These are phyloP conservation scores for Labroides dimidiatus DNA, from an alignment of 2,797 vertebrate genomes.

Conservation along the genomic window DNA sequence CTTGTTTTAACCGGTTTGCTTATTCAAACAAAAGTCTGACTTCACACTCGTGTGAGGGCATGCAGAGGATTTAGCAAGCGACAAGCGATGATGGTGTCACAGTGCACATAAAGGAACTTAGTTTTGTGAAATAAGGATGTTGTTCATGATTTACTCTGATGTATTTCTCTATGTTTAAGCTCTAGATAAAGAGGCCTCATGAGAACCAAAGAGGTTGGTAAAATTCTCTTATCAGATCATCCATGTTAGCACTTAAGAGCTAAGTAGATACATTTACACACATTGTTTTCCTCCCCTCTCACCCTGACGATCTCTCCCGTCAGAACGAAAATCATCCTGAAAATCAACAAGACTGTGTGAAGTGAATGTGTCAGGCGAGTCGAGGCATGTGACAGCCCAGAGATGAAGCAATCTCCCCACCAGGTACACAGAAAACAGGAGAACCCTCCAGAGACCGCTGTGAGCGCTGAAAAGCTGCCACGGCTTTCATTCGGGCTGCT, in stretches of 20 bases:
- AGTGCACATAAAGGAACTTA: background rate
- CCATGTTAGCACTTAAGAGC: conserved; percentile 4
- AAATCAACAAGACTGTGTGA: conserved; percentile 25
- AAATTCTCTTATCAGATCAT: too few relatives aligned
- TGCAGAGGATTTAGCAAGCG: background rate
- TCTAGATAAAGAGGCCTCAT: background rate
- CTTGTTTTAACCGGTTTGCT: background rate
- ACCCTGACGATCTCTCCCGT: conserved; percentile 23
- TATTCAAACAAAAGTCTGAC: background rate
- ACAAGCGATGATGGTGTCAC: background rate
- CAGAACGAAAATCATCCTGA: conserved; percentile 24
- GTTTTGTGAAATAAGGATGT: background rate
- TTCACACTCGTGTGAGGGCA: background rate
- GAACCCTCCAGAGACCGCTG: conserved; percentile 6
- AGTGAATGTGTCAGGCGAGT: conserved; percentile 49
- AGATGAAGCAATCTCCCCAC: conserved; percentile 37
- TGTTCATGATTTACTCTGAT: too few relatives aligned
- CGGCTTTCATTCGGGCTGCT: conserved; percentile 23
- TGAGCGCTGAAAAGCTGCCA: conserved; percentile 24
- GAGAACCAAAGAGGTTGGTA: background rate
- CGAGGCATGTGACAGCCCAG: conserved; percentile 38
- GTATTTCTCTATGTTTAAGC: background rate
- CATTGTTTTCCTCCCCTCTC: conserved; percentile 17
- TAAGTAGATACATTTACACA: conserved; percentile 25
- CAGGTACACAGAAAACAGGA: conserved; percentile 29